Percentiles rank a stretch among this genome's conserved stretches.
phyloP scores from a whole-genome alignment of 2,888 invertebrate genomes.

The Drosophila quinaria region DNA sequence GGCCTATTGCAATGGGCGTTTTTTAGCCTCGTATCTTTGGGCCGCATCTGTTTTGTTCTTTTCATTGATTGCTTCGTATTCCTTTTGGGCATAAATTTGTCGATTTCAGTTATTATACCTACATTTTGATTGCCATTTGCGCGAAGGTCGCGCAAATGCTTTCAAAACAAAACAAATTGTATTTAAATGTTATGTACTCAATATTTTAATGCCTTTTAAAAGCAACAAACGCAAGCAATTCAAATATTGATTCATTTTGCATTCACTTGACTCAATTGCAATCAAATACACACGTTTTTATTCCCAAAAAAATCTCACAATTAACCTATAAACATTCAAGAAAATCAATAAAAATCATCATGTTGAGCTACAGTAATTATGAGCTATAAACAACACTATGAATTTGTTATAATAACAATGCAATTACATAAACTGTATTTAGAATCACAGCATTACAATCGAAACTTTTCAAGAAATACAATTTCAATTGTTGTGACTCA shows the following conservation, averaged over 20 bases:
- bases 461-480: neutral
- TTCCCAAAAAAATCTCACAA: constrained; percentile 6
- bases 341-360: constrained; percentile 1
- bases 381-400: constrained; percentile 7
- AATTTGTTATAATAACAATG: neutral
- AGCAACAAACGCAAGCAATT: constrained; percentile 7
- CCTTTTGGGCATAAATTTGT: constrained; percentile 38
- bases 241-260: constrained; percentile 37
- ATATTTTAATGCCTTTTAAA: constrained; percentile 26
- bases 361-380: neutral
- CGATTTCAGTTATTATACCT: constrained; percentile 32
- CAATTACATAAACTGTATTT: neutral
- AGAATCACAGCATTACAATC: neutral
- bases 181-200: constrained; percentile 13
- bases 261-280: constrained; percentile 18
- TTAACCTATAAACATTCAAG: constrained; percentile 4
- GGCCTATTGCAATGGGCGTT: constrained; percentile 30
- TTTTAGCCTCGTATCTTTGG: constrained; percentile 18
- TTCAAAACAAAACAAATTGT: constrained; percentile 11
- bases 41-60: constrained; percentile 31
- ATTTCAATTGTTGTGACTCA: constrained; percentile 3
- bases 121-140: constrained; percentile 30
- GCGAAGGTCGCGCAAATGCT: constrained; percentile 26
- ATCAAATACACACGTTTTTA: constrained; percentile 1
- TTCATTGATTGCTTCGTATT: constrained; percentile 40